phyloP scores from a whole-genome alignment of 2,888 invertebrate species.

The Drosophila lacicola region DNA sequence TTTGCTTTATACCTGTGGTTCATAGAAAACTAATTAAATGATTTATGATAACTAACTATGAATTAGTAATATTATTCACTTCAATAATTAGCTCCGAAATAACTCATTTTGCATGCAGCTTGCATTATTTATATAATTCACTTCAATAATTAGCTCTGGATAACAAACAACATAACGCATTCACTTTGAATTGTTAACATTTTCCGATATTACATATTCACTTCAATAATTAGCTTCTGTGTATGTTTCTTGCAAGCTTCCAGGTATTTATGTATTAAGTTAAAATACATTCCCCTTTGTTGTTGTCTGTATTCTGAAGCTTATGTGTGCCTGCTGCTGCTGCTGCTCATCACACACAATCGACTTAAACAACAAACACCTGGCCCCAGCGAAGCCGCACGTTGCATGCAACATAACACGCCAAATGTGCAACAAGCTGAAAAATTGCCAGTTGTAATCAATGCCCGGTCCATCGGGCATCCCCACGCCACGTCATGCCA shows the following conservation, averaged over 20 bases:
- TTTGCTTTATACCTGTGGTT: too few relatives aligned
- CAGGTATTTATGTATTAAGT: conserved; percentile 4
- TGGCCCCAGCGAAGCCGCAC: not conserved
- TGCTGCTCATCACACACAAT: conserved; percentile 3
- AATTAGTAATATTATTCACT: conserved; percentile 4
- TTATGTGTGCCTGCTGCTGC: not conserved
- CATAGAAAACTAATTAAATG: not conserved
- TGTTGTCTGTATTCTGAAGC: too few relatives aligned
- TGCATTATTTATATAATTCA: conserved; percentile 6
- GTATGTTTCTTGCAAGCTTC: not conserved
- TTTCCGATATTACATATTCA: not conserved
- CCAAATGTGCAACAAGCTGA: conserved; percentile 69
- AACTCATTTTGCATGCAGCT: not conserved
- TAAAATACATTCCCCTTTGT: too few relatives aligned
- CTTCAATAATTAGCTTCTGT: not conserved
- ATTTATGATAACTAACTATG: not conserved
- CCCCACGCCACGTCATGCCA: not conserved
- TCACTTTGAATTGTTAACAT: not conserved
- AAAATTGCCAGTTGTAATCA: conserved; percentile 71
- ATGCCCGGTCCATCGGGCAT: conserved; percentile 54
- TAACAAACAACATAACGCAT: not conserved
- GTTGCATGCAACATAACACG: conserved; percentile 52
- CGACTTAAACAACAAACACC: conserved; percentile 5
- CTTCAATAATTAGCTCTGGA: conserved; percentile 6
- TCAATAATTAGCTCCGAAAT: not conserved